Conservation (phyloP, 2,113 vertebrate species). For the Centropristis striata region DNA sequence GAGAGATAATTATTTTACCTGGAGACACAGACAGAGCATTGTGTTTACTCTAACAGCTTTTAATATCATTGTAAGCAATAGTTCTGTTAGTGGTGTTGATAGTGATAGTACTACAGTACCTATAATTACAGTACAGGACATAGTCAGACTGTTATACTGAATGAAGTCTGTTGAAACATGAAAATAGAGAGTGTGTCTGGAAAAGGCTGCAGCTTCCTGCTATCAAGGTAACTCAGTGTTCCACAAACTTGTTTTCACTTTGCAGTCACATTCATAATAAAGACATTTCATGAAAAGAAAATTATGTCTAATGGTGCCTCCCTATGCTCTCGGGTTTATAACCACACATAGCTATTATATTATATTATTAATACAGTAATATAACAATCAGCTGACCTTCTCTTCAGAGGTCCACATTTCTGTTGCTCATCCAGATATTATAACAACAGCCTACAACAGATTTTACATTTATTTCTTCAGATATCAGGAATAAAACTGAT, state of each 20-base stretch:
- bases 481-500: neutral
- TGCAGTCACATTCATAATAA: neutral
- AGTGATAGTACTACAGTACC: too few relatives aligned
- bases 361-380: neutral
- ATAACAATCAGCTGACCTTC: neutral
- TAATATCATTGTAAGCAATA: too few relatives aligned
- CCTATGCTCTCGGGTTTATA: neutral
- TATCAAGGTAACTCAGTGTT: conserved; percentile 1
- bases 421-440: neutral
- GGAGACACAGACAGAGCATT: neutral
- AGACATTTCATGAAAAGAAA: neutral
- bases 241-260: neutral
- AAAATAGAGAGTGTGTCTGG: too few relatives aligned
- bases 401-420: neutral
- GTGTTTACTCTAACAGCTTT: neutral
- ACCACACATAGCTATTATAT: neutral
- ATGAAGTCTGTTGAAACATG: too few relatives aligned
- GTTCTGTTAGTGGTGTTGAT: too few relatives aligned
- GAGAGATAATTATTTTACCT: conserved; percentile 10
- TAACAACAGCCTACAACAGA: too few relatives aligned
- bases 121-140: too few relatives aligned
- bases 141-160: too few relatives aligned
- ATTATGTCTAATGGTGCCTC: neutral
- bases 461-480: neutral
- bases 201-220: neutral